Conservation (phyloP, 2,113 vertebrate genomes). For the Melanerpes formicivorus region DNA sequence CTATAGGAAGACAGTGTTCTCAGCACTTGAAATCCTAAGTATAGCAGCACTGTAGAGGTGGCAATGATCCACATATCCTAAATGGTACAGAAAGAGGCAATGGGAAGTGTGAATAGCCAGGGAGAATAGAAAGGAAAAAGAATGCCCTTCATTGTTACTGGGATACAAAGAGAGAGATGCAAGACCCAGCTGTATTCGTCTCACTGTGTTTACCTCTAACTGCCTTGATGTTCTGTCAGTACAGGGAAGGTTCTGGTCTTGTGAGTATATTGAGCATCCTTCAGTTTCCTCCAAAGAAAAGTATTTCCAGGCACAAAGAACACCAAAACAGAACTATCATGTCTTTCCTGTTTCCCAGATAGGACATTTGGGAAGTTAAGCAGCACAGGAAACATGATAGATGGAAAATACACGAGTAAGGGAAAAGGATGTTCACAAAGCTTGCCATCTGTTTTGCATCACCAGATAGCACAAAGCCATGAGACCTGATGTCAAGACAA, state of each 20-base stretch:
- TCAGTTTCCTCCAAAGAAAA: background rate
- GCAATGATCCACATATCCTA: background rate
- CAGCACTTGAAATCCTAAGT: background rate
- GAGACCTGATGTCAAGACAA: background rate
- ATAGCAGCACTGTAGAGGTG: background rate
- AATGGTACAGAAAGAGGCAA: background rate
- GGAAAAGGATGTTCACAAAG: background rate
- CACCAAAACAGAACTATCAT: background rate
- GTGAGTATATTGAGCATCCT: fast-evolving
- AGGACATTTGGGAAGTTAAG: background rate
- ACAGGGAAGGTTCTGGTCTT: background rate
- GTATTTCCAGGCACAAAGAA: background rate
- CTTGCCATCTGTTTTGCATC: background rate
- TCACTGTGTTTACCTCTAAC: background rate
- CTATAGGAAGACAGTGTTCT: background rate
- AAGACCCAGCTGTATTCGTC: background rate
- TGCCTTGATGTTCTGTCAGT: background rate
- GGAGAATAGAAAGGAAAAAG: background rate
- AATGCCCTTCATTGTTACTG: background rate
- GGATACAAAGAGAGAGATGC: background rate
- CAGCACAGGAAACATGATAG: background rate
- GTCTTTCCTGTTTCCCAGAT: background rate
- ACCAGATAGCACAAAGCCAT: background rate
- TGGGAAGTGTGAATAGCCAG: background rate
- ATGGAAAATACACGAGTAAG: background rate